Percentiles rank a stretch among this genome's conserved stretches.
phyloP scores from a whole-genome alignment of 2,797 vertebrate genomes.

The Novumbra hubbsi region DNA sequence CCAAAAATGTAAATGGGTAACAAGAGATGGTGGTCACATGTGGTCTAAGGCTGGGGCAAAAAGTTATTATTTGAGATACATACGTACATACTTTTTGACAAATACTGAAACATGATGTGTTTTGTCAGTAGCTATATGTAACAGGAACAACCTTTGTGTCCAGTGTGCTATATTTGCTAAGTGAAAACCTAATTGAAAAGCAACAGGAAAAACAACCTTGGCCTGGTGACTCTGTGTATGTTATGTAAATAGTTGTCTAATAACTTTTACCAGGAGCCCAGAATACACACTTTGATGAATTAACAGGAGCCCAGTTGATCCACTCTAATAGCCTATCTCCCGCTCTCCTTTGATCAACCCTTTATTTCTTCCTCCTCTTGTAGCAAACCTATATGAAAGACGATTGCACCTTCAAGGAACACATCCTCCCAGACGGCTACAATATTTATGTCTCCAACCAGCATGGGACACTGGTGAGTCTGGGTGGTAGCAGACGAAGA shows the following conservation, averaged over 20 bases:
- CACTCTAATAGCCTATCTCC: not conserved
- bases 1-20: not conserved
- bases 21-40: not conserved
- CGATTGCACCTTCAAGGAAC: conserved; percentile 89
- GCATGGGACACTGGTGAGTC: conserved; percentile 76
- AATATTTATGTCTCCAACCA: conserved; percentile 83
- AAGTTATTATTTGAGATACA: not conserved
- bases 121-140: conserved; percentile 44
- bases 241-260: conserved; percentile 66
- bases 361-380: conserved; percentile 18
- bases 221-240: conserved; percentile 53
- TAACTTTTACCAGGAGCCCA: conserved; percentile 49
- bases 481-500: conserved; percentile 80
- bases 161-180: conserved; percentile 68
- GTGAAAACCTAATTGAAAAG: conserved; percentile 72
- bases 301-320: too few species aligned
- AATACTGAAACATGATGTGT: conserved; percentile 45
- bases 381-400: conserved; percentile 79
- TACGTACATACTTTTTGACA: conserved; percentile 16
- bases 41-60: not conserved
- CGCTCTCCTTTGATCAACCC: not conserved
- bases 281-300: conserved; percentile 22
- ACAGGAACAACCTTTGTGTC: conserved; percentile 75
- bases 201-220: conserved; percentile 74
- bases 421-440: conserved; percentile 84